A percentile compares a stretch with the other conserved stretches of the same genome.
Evolutionary conservation across 2,888 invertebrate genomes (phyloP).

Genomic region (Agrotis segetum): DNA sequence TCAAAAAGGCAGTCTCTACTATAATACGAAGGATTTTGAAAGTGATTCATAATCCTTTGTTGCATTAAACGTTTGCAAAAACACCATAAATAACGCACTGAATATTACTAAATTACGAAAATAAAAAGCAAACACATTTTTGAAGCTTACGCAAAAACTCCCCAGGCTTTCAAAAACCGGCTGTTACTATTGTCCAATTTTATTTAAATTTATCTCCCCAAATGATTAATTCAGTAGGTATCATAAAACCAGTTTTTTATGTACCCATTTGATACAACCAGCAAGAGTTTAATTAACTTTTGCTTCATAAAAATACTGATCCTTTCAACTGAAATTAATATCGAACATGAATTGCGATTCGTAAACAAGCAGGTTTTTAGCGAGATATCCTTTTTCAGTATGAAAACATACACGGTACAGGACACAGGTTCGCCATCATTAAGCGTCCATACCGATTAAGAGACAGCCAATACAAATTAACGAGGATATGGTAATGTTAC

Average conservation of each 20-base stretch:
- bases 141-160: not conserved
- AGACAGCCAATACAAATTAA: constrained; percentile 59
- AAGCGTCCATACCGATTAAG: constrained; percentile 48
- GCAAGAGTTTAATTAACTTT: constrained; percentile 39
- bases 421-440: constrained; percentile 27
- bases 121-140: not conserved
- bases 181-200: not conserved
- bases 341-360: constrained; percentile 37
- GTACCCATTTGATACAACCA: constrained; percentile 13
- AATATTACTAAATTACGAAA: not conserved
- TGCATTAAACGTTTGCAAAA: not conserved
- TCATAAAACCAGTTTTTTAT: constrained; percentile 31
- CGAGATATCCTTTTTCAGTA: constrained; percentile 8
- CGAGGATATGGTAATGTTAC: constrained; percentile 51
- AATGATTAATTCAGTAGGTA: constrained; percentile 24
- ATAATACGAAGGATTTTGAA: not conserved
- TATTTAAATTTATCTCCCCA: constrained; percentile 8
- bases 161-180: not conserved
- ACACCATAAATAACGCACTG: not conserved
- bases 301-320: constrained; percentile 24
- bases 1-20: not conserved
- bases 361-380: constrained; percentile 22
- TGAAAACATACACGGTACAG: not conserved
- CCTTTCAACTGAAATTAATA: constrained; percentile 44
- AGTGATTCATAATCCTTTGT: not conserved